phyloP scores from a whole-genome alignment of 2,113 vertebrate genomes.

The Apteryx owenii region DNA sequence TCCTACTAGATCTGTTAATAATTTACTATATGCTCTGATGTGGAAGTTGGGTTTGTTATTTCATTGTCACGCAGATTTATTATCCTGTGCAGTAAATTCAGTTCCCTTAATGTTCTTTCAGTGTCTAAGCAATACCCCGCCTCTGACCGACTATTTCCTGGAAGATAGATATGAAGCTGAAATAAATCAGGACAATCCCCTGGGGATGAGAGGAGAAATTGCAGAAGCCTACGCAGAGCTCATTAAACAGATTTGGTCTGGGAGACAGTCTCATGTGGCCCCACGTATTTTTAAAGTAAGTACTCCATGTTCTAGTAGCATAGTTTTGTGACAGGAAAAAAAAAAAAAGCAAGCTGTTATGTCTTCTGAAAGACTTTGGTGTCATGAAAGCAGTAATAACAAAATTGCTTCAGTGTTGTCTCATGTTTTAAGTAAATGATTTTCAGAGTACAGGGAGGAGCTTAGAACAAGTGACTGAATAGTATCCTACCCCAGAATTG shows the following conservation, averaged over 20 bases:
- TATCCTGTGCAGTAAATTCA: not conserved
- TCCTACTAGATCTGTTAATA: not conserved
- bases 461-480: not conserved
- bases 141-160: conserved; percentile 94
- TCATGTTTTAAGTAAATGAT: not conserved
- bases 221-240: conserved; percentile 95
- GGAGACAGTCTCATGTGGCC: conserved; percentile 89
- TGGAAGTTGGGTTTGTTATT: not conserved
- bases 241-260: conserved; percentile 97
- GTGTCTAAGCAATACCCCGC: conserved; percentile 95
- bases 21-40: not conserved
- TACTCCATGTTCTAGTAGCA: not conserved
- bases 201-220: conserved; percentile 98
- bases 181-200: conserved; percentile 93
- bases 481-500: not conserved
- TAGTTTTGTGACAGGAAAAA: not conserved
- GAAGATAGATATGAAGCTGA: conserved; percentile 92
- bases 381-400: not conserved
- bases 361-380: not conserved
- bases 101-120: conserved; percentile 53
- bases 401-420: not conserved
- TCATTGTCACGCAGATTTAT: not conserved
- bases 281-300: conserved; percentile 95
- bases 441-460: not conserved
- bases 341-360: not conserved